These are phyloP conservation scores for Callimico goeldii DNA, from an alignment of 2,797 vertebrate genomes.

Conservation along the genomic window DNA sequence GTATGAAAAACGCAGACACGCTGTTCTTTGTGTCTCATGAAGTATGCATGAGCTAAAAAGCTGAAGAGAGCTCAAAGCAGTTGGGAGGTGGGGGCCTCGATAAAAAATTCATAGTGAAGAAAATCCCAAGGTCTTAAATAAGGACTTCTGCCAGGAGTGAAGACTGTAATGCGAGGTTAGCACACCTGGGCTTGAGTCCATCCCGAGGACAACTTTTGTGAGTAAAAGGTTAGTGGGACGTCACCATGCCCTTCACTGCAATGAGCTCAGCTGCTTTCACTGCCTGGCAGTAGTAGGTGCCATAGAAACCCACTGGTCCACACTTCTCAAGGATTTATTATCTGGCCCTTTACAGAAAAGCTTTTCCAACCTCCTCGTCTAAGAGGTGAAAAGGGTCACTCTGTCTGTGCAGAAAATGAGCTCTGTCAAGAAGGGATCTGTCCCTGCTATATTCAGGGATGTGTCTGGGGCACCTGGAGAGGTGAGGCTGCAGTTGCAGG, in stretches of 20 bases:
- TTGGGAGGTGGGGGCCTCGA: background rate
- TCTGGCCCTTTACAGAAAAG: background rate
- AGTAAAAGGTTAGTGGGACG: background rate
- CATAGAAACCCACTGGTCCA: background rate
- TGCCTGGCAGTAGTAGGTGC: accelerated
- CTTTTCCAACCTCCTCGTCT: background rate
- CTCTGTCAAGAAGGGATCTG: accelerated
- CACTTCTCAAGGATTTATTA: accelerated
- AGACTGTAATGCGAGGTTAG: background rate
- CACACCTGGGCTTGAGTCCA: background rate
- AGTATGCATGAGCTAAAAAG: constrained; percentile 12
- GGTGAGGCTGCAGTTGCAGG: accelerated
- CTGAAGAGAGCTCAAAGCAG: background rate
- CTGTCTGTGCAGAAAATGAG: background rate
- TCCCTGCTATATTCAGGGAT: background rate
- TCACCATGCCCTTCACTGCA: background rate
- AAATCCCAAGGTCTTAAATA: background rate
- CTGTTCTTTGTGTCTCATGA: background rate
- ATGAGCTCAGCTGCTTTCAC: too few relatives aligned
- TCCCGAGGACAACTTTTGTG: background rate
- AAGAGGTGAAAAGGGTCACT: background rate
- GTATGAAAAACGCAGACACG: background rate
- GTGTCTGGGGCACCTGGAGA: background rate
- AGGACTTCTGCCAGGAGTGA: background rate
- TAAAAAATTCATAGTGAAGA: constrained; percentile 5